phyloP scores from a whole-genome alignment of 2,888 invertebrate species.

The Drosophila buzzatii region DNA sequence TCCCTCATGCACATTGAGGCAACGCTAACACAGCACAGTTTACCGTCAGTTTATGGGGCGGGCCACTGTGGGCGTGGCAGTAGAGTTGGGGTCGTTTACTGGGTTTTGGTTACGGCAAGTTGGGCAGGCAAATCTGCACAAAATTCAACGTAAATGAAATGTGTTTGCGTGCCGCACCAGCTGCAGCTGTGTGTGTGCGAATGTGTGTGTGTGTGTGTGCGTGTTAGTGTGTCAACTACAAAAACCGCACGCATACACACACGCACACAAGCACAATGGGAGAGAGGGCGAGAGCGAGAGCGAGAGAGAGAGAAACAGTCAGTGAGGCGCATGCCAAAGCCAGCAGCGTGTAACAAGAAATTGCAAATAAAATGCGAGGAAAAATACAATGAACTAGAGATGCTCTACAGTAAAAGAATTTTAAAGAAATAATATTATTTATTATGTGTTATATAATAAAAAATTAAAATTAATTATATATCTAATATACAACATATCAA shows the following conservation, averaged over 20 bases:
- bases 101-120: conserved; percentile 16
- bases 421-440: neutral
- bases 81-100: neutral
- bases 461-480: neutral
- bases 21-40: conserved; percentile 58
- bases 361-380: neutral
- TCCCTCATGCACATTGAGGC: conserved; percentile 44
- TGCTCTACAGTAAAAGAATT: conserved; percentile 13
- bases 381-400: neutral
- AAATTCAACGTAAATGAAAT: conserved; percentile 78
- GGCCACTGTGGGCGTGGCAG: neutral
- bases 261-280: conserved; percentile 35
- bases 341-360: conserved; percentile 41
- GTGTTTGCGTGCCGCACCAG: conserved; percentile 70
- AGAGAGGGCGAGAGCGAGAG: neutral
- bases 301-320: neutral
- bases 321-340: conserved; percentile 60
- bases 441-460: neutral
- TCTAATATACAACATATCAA: neutral
- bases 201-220: conserved; percentile 33
- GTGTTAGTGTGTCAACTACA: conserved; percentile 78
- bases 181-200: conserved; percentile 34
- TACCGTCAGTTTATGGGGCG: conserved; percentile 30
- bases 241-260: conserved; percentile 67
- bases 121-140: conserved; percentile 57